Conservation (phyloP, 2,113 vertebrate genomes). For the Cynocephalus volans region DNA sequence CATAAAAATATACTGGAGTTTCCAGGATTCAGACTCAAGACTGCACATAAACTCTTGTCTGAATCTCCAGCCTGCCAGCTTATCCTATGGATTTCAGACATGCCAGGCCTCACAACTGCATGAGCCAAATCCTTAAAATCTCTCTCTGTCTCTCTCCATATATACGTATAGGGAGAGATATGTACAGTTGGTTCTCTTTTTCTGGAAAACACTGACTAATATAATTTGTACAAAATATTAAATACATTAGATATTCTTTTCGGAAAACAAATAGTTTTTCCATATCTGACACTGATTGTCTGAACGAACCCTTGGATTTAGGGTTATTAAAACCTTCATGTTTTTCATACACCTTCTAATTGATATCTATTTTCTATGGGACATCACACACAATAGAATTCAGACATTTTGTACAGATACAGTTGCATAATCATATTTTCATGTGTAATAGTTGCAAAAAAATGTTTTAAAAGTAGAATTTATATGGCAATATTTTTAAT, state of each 20-base stretch:
- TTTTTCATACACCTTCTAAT: not conserved
- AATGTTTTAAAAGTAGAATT: not conserved
- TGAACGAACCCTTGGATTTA: not conserved
- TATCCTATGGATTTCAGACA: not conserved
- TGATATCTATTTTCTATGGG: not conserved
- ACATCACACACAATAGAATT: not conserved
- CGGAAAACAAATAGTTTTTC: constrained; percentile 9
- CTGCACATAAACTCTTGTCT: not conserved
- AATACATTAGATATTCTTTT: constrained; percentile 16
- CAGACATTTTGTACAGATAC: not conserved
- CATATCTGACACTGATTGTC: not conserved
- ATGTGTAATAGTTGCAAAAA: not conserved
- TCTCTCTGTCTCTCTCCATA: not conserved
- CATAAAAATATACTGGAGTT: not conserved
- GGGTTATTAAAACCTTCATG: constrained; percentile 1
- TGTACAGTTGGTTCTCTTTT: not conserved
- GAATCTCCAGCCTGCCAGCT: not conserved
- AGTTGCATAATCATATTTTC: not conserved
- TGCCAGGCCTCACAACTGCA: not conserved
- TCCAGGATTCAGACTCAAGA: not conserved
- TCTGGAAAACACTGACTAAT: not conserved
- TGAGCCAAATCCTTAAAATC: not conserved
- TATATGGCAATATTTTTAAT: not conserved
- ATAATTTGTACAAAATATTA: not conserved
- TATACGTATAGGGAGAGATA: not conserved